These are phyloP conservation scores for Alitta virens DNA, from an alignment of 2,888 invertebrate genomes.

Conservation along the genomic window DNA sequence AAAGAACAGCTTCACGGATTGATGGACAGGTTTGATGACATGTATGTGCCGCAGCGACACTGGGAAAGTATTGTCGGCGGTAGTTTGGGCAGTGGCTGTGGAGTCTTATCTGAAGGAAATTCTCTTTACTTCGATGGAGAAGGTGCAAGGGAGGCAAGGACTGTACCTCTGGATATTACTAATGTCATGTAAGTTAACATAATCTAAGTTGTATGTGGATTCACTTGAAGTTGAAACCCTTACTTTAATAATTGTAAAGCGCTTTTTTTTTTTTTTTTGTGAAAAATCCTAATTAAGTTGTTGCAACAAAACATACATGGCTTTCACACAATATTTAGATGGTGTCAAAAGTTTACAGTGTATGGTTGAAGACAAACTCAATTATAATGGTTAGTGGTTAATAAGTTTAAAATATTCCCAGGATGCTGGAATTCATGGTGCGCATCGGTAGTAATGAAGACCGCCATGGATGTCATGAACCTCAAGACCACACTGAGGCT, in stretches of 20 bases:
- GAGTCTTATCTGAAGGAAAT: conserved; percentile 49
- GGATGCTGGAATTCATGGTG: conserved; percentile 52
- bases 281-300: too few species aligned
- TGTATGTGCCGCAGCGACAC: conserved; percentile 41
- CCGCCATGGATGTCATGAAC: conserved; percentile 38
- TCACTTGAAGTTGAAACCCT: too few species aligned
- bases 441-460: conserved; percentile 47
- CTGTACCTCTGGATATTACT: conserved; percentile 50
- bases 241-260: too few species aligned
- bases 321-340: too few species aligned
- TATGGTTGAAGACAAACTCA: too few species aligned
- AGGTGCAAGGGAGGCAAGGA: conserved; percentile 52
- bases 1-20: conserved; percentile 38
- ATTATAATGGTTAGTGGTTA: too few species aligned
- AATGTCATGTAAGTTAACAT: conserved; percentile 42
- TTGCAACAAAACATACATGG: too few species aligned
- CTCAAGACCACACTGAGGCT: conserved; percentile 45
- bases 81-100: conserved; percentile 49
- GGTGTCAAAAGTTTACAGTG: too few species aligned
- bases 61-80: conserved; percentile 52
- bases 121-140: conserved; percentile 52
- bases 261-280: too few species aligned
- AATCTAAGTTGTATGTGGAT: too few species aligned
- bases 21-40: conserved; percentile 54
- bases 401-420: too few species aligned